These are phyloP conservation scores for Manis crassicaudata DNA, from an alignment of 2,797 vertebrate genomes.

Conservation along the genomic window DNA sequence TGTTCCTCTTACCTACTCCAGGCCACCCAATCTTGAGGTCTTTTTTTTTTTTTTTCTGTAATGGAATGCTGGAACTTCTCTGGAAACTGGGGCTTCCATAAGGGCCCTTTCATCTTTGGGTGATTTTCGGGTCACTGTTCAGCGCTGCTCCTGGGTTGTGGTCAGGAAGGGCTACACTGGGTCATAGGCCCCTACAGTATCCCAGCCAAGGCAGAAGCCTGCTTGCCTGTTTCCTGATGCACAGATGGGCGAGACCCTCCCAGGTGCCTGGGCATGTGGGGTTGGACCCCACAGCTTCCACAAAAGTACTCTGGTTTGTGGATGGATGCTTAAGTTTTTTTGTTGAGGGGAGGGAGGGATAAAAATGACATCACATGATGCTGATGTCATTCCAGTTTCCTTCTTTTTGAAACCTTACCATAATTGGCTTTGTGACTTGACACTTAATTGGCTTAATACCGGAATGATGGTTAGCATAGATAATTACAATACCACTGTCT, in stretches of 20 bases:
- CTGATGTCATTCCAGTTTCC: background rate
- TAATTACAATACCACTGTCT: background rate
- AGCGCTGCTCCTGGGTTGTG: background rate
- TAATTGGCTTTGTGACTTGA: background rate
- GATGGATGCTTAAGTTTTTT: background rate
- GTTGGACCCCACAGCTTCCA: background rate
- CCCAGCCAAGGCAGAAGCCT: background rate
- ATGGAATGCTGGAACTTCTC: background rate
- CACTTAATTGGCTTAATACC: background rate
- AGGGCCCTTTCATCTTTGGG: background rate
- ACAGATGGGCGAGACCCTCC: background rate
- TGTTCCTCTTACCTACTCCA: too few relatives aligned
- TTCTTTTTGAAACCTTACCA: background rate
- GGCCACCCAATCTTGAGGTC: too few relatives aligned
- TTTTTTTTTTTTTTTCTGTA: background rate
- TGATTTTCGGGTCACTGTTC: background rate
- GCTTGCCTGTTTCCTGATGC: background rate
- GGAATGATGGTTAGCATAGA: background rate
- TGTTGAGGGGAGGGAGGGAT: too few relatives aligned
- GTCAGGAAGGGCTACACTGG: background rate
- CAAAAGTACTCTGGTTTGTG: background rate
- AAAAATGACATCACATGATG: background rate
- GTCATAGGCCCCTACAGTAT: background rate
- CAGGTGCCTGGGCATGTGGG: background rate
- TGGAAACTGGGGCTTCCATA: background rate